These are phyloP conservation scores for Melieria picta DNA, from an alignment of 2,888 invertebrate species.

Conservation along the genomic window DNA sequence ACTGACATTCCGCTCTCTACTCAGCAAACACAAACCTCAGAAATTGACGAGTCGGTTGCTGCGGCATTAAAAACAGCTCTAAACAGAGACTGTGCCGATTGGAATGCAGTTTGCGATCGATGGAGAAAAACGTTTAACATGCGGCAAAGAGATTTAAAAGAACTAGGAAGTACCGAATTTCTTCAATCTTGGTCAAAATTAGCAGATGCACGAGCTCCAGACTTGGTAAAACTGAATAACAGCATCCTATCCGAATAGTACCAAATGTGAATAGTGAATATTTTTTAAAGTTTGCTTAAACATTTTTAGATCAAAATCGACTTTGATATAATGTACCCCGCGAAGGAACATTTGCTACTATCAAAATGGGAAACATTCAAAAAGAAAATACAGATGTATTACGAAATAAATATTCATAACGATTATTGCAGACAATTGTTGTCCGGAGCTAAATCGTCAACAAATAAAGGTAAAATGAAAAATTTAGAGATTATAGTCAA, in stretches of 20 bases:
- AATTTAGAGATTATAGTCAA: no score
- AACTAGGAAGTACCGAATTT: slow-evolving; percentile 7
- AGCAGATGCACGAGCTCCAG: neutral
- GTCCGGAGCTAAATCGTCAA: no score
- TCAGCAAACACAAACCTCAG: neutral
- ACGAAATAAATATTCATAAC: neutral
- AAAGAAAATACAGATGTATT: neutral
- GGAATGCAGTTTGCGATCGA: neutral
- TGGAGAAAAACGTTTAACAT: slow-evolving; percentile 11
- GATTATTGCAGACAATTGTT: no score
- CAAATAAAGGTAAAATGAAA: no score
- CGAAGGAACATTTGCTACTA: neutral
- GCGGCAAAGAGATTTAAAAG: slow-evolving; percentile 11
- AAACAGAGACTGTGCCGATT: slow-evolving; percentile 1
- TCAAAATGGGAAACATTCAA: slow-evolving; percentile 8
- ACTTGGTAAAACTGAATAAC: no score
- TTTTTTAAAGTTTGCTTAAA: no score
- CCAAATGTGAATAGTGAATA: no score
- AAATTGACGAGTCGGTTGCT: slow-evolving; percentile 7
- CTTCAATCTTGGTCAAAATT: slow-evolving; percentile 4
- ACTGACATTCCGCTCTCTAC: no score
- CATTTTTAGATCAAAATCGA: slow-evolving; percentile 16
- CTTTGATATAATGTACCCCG: slow-evolving; percentile 7
- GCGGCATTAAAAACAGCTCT: neutral
- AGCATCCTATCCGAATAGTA: no score